Evolutionary conservation across 1,140 invertebrate species (phyloP).

Genomic region (Eupeodes corollae): DNA sequence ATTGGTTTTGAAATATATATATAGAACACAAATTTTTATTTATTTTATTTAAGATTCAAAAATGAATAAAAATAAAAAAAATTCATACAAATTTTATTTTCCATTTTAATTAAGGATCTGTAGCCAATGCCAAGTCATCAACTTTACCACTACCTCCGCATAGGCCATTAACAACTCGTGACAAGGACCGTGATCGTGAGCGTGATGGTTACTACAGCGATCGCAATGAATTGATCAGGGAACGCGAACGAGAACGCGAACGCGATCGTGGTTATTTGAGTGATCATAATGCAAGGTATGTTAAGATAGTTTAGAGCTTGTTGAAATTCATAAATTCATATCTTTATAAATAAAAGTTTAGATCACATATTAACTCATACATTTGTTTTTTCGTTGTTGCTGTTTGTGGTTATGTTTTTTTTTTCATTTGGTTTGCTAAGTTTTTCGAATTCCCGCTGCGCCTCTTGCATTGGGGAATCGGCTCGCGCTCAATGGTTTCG

Average conservation of each 20-base stretch:
- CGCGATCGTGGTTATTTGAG: slow-evolving; percentile 71
- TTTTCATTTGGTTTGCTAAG: slow-evolving; percentile 19
- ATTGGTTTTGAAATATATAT: too few species aligned
- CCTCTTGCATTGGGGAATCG: slow-evolving; percentile 72
- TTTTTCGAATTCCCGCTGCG: slow-evolving; percentile 54
- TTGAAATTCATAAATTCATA: background rate
- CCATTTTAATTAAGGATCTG: background rate
- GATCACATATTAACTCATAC: background rate
- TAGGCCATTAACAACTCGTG: slow-evolving; percentile 38
- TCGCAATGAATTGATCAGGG: slow-evolving; percentile 66
- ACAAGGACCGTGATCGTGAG: slow-evolving; percentile 51
- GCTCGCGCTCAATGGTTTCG: slow-evolving; percentile 76
- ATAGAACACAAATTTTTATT: background rate
- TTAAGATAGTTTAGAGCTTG: background rate
- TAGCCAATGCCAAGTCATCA: slow-evolving; percentile 56
- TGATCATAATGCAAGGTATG: slow-evolving; percentile 69
- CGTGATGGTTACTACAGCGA: slow-evolving; percentile 77
- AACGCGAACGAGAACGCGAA: slow-evolving; percentile 50
- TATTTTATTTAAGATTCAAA: background rate
- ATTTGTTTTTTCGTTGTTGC: background rate
- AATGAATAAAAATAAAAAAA: slow-evolving; percentile 1
- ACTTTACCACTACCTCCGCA: slow-evolving; percentile 62
- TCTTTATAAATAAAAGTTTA: background rate
- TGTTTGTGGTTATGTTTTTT: background rate
- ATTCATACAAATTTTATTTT: background rate